Evolutionary conservation across 1,140 invertebrate genomes (phyloP), one percentile per base, ranked within the genome.

Genomic region (Mya arenaria): DNA sequence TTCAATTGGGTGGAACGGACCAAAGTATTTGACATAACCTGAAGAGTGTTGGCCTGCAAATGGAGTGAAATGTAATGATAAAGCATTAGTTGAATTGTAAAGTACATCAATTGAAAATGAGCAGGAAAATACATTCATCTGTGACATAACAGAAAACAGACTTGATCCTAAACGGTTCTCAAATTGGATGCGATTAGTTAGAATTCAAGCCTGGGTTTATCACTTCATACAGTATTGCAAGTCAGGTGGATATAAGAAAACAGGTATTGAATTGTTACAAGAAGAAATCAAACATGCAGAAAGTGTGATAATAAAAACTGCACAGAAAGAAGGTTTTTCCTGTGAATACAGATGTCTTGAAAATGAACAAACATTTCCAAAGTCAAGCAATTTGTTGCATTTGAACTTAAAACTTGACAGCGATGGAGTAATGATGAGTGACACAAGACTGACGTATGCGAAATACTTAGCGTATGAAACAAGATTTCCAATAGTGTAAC

Each of bases 21-120:
- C 68, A 32, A 44, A 62, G 8, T 55, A 41, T 39, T 41, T 66
- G 39, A 13, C 10, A 19, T 4, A 30, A n/a, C 17, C 32, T 32
- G 28, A 32, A 37, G 44, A 34, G 23, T 25, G 36, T 25, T 69
- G 72, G 36, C 63, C 41, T 37, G 28, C 73, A 32, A 66, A 68
- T 25, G 58, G 60, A 69, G 17, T 60, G 10, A 34, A 60, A 23
- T 23, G 5, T 23, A 34, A 28, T 25, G 15, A 23, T 6, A 34
- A 17, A 39, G 66, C 66, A 30, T 39, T n/a, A 39, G 28, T 39
- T 17, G 62, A 77, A 65, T 19, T 52, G 30, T 41, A 77, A 77
- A 62, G 41, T 32, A 63, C 30, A 65, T 34, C 36, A 32, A 71
- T 23, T 17, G 37, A 60, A 72, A 55, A 13, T 56, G 25, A 23